A percentile compares a stretch with the other conserved stretches of the same genome.
These are phyloP conservation scores for Drosophila sp. DNA, from an alignment of 1,140 invertebrate genomes.

Conservation along the genomic window DNA sequence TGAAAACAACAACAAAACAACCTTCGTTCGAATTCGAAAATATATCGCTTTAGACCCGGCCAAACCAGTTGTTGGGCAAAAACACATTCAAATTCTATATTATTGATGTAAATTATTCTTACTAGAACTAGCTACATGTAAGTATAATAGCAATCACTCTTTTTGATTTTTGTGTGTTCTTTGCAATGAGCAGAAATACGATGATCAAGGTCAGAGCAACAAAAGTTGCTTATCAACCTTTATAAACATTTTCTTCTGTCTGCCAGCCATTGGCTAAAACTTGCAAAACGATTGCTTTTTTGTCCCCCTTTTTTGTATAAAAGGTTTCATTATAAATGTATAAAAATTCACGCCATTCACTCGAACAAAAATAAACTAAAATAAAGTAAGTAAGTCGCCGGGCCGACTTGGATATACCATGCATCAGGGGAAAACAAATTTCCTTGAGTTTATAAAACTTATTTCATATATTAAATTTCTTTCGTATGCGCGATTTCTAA, in stretches of 20 bases:
- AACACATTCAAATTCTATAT: conserved; percentile 49
- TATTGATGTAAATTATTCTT: conserved; percentile 54
- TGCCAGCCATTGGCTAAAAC: conserved; percentile 20
- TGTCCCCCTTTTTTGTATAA: conserved; percentile 45
- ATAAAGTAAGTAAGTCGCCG: no score
- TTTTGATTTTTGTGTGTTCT: conserved; percentile 5
- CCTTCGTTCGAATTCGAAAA: conserved; percentile 11
- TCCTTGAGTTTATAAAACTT: no score
- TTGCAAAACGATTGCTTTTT: conserved; percentile 33
- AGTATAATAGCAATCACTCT: neutral
- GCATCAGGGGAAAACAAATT: no score
- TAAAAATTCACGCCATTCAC: conserved; percentile 62
- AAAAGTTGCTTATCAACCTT: conserved; percentile 76
- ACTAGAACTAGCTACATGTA: conserved; percentile 27
- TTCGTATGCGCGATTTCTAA: no score
- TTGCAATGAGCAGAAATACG: conserved; percentile 1
- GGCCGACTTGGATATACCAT: no score
- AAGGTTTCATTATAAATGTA: conserved; percentile 77
- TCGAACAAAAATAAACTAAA: conserved; percentile 32
- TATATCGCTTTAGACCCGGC: conserved; percentile 8
- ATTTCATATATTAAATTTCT: no score
- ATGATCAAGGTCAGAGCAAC: conserved; percentile 59
- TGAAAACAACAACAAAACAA: conserved; percentile 3
- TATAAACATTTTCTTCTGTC: conserved; percentile 38
- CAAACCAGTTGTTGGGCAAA: conserved; percentile 57